Evolutionary conservation across 2,113 vertebrate species (phyloP).

Genomic region (Hippopotamus amphibius): DNA sequence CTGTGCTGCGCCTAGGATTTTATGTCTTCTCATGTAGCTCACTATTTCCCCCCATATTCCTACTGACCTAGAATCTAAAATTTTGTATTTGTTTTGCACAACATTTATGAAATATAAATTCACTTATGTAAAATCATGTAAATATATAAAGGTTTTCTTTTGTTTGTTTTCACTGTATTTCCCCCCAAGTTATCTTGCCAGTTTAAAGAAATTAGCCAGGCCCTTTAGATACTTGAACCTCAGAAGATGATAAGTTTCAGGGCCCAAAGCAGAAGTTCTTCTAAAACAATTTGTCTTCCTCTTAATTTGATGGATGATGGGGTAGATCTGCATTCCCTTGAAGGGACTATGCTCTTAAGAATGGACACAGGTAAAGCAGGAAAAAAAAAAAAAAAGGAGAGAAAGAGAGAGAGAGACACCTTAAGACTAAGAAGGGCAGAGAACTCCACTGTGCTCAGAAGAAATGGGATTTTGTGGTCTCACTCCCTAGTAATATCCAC

Average conservation of each 20-base stretch:
- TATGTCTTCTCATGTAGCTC: not conserved
- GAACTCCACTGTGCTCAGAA: not conserved
- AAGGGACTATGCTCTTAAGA: not conserved
- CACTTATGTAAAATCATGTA: not conserved
- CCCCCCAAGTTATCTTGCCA: not conserved
- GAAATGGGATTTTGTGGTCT: not conserved
- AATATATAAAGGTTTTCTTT: not conserved
- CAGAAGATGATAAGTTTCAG: not conserved
- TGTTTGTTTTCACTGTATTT: not conserved
- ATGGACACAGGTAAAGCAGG: not conserved
- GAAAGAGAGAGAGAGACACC: not conserved
- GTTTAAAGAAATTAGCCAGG: not conserved
- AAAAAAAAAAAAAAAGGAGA: not conserved
- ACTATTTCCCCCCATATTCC: not conserved
- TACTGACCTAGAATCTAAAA: not conserved
- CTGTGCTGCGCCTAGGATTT: not conserved
- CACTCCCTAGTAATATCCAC: not conserved
- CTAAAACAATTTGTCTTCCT: not conserved
- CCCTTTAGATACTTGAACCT: not conserved
- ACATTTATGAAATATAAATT: not conserved
- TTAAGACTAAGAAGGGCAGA: not conserved
- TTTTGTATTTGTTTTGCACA: not conserved
- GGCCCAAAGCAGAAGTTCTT: not conserved
- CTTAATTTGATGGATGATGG: not conserved
- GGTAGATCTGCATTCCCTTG: not conserved